Conservation (phyloP, 2,888 invertebrate genomes). For the Hydrotaea diabolus region DNA sequence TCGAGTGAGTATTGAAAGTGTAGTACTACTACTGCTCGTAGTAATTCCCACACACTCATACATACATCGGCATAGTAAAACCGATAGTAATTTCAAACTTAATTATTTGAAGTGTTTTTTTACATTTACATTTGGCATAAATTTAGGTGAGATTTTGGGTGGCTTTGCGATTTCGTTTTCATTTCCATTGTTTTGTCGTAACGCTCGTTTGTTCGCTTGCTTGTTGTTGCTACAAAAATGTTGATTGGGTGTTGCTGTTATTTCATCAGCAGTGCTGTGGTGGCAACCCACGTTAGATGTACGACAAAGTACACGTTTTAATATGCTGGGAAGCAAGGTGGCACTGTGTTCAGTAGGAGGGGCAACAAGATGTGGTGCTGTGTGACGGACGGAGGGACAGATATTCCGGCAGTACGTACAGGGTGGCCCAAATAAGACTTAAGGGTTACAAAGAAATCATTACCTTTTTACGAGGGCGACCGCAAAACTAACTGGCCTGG, state of each 20-base stretch:
- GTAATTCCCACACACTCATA: neutral
- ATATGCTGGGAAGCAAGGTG: neutral
- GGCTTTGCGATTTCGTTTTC: neutral
- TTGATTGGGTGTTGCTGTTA: neutral
- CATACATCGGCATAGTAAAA: neutral
- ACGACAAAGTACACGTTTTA: too few species aligned
- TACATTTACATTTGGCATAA: neutral
- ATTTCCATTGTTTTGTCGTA: neutral
- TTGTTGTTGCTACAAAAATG: slow-evolving; percentile 8
- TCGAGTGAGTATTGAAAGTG: neutral
- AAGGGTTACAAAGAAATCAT: too few species aligned
- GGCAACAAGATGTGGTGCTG: neutral
- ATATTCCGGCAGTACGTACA: too few species aligned
- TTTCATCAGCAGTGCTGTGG: neutral
- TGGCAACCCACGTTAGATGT: neutral
- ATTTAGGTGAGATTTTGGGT: slow-evolving; percentile 13
- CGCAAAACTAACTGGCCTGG: too few species aligned
- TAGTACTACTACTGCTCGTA: neutral
- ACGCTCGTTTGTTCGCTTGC: neutral
- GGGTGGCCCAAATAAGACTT: too few species aligned
- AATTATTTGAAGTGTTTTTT: slow-evolving; percentile 10
- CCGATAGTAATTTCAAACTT: slow-evolving; percentile 31
- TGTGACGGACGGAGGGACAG: neutral
- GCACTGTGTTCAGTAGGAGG: neutral
- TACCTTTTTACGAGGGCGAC: too few species aligned